phyloP scores from a whole-genome alignment of 1,140 invertebrate species.

The Hylyphantes graminicola region DNA sequence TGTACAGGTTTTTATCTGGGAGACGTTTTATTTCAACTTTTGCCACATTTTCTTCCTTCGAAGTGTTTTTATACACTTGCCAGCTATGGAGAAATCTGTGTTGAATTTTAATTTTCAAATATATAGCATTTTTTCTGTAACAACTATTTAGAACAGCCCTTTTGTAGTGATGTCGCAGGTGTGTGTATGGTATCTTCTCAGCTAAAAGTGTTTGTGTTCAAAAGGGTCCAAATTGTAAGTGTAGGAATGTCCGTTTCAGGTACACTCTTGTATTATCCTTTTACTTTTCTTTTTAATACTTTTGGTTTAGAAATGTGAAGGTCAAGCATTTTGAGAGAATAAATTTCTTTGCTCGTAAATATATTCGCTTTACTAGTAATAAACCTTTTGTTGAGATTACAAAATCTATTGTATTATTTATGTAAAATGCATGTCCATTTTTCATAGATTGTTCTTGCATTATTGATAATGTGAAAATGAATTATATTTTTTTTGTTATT shows the following conservation, averaged over 20 bases:
- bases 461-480: no score
- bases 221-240: slow-evolving; percentile 56
- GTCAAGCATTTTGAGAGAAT: no score
- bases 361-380: no score
- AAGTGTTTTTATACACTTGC: slow-evolving; percentile 33
- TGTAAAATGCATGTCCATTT: no score
- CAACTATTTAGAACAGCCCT: slow-evolving; percentile 24
- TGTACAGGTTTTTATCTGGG: not conserved
- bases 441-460: no score
- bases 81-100: slow-evolving; percentile 11
- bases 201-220: slow-evolving; percentile 52
- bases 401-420: no score
- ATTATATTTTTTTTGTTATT: not conserved
- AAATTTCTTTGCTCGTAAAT: no score
- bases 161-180: slow-evolving; percentile 40
- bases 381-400: no score
- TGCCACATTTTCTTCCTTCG: slow-evolving; percentile 1
- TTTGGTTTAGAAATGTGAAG: not conserved
- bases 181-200: slow-evolving; percentile 25
- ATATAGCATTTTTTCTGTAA: slow-evolving; percentile 44
- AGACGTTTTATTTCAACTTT: not conserved
- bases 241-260: slow-evolving; percentile 41
- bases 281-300: not conserved
- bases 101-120: slow-evolving; percentile 26
- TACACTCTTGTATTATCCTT: no score